Evolutionary conservation across 2,797 vertebrate species (phyloP).

Genomic region (Ataeniobius toweri): DNA sequence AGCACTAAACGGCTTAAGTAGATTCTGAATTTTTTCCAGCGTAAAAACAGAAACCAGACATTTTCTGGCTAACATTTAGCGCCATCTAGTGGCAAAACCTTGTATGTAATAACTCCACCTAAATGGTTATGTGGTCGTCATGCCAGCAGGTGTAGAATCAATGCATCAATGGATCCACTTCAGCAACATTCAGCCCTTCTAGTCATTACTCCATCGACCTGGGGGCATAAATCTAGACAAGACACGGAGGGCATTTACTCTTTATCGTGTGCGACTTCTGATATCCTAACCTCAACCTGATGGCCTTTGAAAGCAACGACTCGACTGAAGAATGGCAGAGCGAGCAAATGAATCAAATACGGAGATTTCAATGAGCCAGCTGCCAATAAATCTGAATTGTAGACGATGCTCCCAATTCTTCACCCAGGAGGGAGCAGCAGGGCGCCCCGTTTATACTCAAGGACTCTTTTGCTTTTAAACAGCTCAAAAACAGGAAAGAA

Average conservation of each 20-base stretch:
- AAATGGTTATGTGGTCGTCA: slow-evolving; percentile 54
- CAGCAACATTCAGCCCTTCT: slow-evolving; percentile 63
- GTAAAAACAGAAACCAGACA: neutral
- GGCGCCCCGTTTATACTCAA: neutral
- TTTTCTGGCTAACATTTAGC: slow-evolving; percentile 25
- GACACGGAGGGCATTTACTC: slow-evolving; percentile 51
- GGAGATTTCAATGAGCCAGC: slow-evolving; percentile 9
- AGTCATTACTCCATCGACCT: slow-evolving; percentile 53
- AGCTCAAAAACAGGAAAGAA: neutral
- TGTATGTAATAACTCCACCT: slow-evolving; percentile 2
- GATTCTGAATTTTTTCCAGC: no score
- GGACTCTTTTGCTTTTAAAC: neutral
- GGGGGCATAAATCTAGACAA: slow-evolving; percentile 63
- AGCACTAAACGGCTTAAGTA: neutral
- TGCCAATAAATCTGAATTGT: slow-evolving; percentile 24
- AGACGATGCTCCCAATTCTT: neutral
- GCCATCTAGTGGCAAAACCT: slow-evolving; percentile 71
- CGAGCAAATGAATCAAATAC: slow-evolving; percentile 35
- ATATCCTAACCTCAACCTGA: slow-evolving; percentile 51
- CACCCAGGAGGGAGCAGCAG: neutral
- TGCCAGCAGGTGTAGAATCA: slow-evolving; percentile 48
- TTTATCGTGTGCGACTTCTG: slow-evolving; percentile 37
- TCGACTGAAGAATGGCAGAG: slow-evolving; percentile 7
- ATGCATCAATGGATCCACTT: slow-evolving; percentile 74
- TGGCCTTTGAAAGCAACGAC: slow-evolving; percentile 37